Base-by-base conservation (phyloP, 2,113 vertebrate species). In the Labeo catla region DNA sequence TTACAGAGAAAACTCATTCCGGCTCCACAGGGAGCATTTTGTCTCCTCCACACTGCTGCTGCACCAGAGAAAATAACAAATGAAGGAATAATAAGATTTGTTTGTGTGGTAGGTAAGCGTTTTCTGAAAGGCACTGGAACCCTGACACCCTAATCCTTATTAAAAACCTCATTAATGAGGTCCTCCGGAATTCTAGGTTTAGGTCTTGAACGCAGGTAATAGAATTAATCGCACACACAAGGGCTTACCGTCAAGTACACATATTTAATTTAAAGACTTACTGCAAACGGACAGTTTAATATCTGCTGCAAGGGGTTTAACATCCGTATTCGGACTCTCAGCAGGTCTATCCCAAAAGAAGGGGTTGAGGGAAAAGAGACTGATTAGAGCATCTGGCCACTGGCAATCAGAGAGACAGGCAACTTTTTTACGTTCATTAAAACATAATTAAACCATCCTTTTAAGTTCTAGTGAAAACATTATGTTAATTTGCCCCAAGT, bases 361-460 rank as follows among this genome's bases (percentile, higher is more conserved):
- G n/a, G n/a, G n/a, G n/a, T n/a, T n/a, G n/a, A n/a, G n/a, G n/a
- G n/a, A n/a, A n/a, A n/a, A n/a, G 39, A 50, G 50, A 76, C n/a
- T 83, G 73, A 90, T 86, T 85, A 83, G 80, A 81, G 74, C 83
- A 70, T 81, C 83, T 83, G 70, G 72, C 86, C 80, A 86, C 80
- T 47, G 59, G 80, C 80, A 66, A 52, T 84, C 76, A 87, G 83
- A 85, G 65, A 57, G 86, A 88, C 86, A 89, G 10, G 81, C 76
- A 45, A 85, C 70, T 84, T 28, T 28, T 28, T 87, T 84, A 79
- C 15, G 61, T 89, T 89, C 66, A 89, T 86, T 90, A 90, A 87
- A 88, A 86, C 83, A 65, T 73, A 87, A 90, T 90, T 90, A 88
- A 90, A 86, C 85, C 63, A 79, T 86, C 76, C 76, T 86, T 88